A percentile compares a stretch with the other conserved stretches of the same genome.
Conservation (phyloP, 30 jellyfish, hydroid and myxozoan genomes). For the Hydra vulgaris region DNA sequence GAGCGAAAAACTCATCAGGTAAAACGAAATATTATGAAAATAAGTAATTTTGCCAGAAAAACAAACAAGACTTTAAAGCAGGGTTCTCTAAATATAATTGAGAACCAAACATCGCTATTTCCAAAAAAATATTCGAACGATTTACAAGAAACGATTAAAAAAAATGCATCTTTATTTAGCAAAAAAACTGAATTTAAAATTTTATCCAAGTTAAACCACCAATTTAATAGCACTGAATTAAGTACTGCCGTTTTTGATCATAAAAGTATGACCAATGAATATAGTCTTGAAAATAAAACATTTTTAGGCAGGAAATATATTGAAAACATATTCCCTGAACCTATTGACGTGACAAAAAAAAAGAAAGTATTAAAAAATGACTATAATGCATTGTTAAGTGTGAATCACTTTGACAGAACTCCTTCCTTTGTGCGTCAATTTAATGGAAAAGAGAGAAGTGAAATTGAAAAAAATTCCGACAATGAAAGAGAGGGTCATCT, state of each 20-base stretch:
- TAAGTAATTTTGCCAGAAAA: neutral
- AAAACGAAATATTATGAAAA: neutral
- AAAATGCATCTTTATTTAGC: neutral
- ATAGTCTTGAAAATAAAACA: neutral
- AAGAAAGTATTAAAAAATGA: neutral
- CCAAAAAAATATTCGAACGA: neutral
- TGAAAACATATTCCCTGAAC: neutral
- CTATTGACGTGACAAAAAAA: neutral
- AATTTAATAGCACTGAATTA: neutral
- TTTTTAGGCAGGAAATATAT: neutral
- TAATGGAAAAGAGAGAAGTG: neutral
- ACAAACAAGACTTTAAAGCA: neutral
- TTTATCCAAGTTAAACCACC: neutral
- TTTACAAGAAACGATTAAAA: neutral
- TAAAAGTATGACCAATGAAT: neutral
- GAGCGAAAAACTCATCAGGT: neutral
- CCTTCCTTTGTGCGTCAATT: too few relatives aligned
- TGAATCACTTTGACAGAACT: slow-evolving; percentile 28
- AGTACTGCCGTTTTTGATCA: neutral
- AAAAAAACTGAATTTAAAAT: neutral
- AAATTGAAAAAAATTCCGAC: neutral
- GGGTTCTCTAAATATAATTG: neutral
- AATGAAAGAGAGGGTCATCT: neutral
- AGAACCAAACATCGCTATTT: neutral
- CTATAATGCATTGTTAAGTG: slow-evolving; percentile 29